phyloP scores from a whole-genome alignment of 1,140 invertebrate species.

The Catajapyx aquilonaris region DNA sequence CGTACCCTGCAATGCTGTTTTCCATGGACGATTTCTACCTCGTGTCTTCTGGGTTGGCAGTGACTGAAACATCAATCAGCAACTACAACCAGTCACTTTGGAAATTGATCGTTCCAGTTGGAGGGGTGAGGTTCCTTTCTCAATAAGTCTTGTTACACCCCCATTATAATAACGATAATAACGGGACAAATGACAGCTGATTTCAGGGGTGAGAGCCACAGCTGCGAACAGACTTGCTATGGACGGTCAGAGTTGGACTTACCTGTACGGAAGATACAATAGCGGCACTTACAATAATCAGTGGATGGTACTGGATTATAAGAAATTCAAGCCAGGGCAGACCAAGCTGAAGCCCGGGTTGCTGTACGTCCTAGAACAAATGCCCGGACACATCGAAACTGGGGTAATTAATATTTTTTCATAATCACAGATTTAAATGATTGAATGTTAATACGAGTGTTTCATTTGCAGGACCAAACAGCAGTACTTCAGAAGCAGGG shows the following conservation, averaged over 20 bases:
- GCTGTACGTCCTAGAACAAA: constrained; percentile 40
- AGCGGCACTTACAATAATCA: constrained; percentile 67
- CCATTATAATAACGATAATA: too few relatives aligned
- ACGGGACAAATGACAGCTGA: constrained; percentile 19
- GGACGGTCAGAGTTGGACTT: constrained; percentile 34
- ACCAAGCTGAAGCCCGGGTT: constrained; percentile 19
- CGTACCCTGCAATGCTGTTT: constrained; percentile 35
- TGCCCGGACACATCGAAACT: constrained; percentile 26
- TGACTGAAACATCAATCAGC: constrained; percentile 49
- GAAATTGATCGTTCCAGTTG: constrained; percentile 28
- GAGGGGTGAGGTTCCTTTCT: constrained; percentile 22
- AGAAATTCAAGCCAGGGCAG: constrained; percentile 32
- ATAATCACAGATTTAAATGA: too few relatives aligned
- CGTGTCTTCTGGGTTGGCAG: constrained; percentile 36
- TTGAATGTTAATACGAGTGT: too few relatives aligned
- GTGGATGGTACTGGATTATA: constrained; percentile 52
- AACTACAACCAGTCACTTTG: constrained; percentile 41
- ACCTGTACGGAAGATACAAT: constrained; percentile 32
- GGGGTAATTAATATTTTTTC: too few relatives aligned
- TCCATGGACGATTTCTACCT: constrained; percentile 51
- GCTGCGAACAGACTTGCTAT: constrained; percentile 42
- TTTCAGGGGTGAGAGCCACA: constrained; percentile 43
- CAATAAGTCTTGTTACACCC: too few relatives aligned
- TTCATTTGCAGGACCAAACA: constrained; percentile 27
- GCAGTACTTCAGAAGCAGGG: constrained; percentile 25